A percentile compares a stretch with the other conserved stretches of the same genome.
Evolutionary conservation across 1,140 invertebrate genomes (phyloP).

Genomic region (Megalonaias nervosa): DNA sequence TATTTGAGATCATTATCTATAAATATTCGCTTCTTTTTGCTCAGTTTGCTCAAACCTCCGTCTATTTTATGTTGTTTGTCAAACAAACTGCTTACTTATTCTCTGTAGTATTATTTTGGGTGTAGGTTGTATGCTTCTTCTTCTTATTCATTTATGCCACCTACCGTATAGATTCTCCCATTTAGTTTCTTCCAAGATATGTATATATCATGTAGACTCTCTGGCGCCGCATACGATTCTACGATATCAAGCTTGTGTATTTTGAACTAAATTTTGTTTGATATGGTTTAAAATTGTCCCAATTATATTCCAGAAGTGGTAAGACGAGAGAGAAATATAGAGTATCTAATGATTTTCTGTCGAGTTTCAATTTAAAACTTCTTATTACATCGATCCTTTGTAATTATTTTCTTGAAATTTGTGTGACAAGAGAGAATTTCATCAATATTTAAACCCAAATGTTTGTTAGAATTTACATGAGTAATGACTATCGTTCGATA

Average conservation of each 20-base stretch:
- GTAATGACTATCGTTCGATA: background rate
- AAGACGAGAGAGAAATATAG: slow-evolving; percentile 22
- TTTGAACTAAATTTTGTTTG: slow-evolving; percentile 15
- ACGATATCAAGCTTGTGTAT: slow-evolving; percentile 13
- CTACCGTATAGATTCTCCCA: too few species aligned
- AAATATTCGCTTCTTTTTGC: too few species aligned
- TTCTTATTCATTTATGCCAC: too few species aligned
- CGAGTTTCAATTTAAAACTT: slow-evolving; percentile 11
- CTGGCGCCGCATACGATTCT: background rate
- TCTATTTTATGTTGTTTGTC: too few species aligned
- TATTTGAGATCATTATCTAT: too few species aligned
- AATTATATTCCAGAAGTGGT: slow-evolving; percentile 37
- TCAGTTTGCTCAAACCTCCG: too few species aligned
- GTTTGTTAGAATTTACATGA: slow-evolving; percentile 13
- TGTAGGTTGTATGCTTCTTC: too few species aligned
- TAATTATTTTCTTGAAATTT: slow-evolving; percentile 16
- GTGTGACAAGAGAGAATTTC: background rate
- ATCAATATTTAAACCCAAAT: slow-evolving; percentile 17
- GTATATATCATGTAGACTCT: background rate
- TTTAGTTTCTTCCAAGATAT: too few species aligned
- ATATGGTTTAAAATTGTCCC: slow-evolving; percentile 9
- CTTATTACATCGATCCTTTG: slow-evolving; percentile 17
- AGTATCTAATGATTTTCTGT: slow-evolving; percentile 21
- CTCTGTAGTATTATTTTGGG: too few species aligned
- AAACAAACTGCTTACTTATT: too few species aligned